Evolutionary conservation across 2,888 invertebrate species (phyloP), one percentile per base, ranked within the genome.

Genomic region (Dermolepida albohirtum): DNA sequence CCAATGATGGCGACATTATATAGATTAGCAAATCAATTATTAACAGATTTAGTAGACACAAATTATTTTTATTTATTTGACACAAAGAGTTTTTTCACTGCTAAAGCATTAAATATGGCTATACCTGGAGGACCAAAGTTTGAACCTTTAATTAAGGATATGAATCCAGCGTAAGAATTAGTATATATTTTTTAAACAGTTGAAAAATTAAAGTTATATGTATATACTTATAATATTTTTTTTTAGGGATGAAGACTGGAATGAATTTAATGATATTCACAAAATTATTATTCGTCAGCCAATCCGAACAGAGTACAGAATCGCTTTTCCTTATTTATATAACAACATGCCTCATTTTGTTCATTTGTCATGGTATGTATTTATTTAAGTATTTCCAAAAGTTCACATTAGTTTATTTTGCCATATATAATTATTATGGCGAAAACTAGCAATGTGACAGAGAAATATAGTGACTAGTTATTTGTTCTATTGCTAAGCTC

Each of bases 91-190:
- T 99, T 99, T 85, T 99, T 99, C 84, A 99, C 99, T 1, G 99
- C 99, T 0, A 99, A 99, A 84, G 99, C 99, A 2, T 85, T 99
- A 64, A 99, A 99, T 81, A 96, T 99, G 94, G 98, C 99, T 0
- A 98, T 99, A 78, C 99, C 99, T 8, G 99, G 99, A 64, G 99
- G 99, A 0, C 99, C 99, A 0, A 99, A 99, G 84, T 99, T 99
- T 85, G 99, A 99, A 82, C 99, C 99, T 0, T 85, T 99, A 5
- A 97, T 99, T 14, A 99, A 99, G 80, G 99, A 99, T 83, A 94
- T 96, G 77, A 97, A 96, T 78, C 92, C 96, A 63, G 96, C 92
- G 92, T 93, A 85, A 86, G 89, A 2, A 22, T 2, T 22, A 22
- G 22, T 80, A 49, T 49, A 66, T 41, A 40, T 64, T 62, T 57